Percentiles rank a stretch among this genome's conserved stretches.
Evolutionary conservation across 2,888 invertebrate species (phyloP).

Genomic region (Oxytorus armatus): DNA sequence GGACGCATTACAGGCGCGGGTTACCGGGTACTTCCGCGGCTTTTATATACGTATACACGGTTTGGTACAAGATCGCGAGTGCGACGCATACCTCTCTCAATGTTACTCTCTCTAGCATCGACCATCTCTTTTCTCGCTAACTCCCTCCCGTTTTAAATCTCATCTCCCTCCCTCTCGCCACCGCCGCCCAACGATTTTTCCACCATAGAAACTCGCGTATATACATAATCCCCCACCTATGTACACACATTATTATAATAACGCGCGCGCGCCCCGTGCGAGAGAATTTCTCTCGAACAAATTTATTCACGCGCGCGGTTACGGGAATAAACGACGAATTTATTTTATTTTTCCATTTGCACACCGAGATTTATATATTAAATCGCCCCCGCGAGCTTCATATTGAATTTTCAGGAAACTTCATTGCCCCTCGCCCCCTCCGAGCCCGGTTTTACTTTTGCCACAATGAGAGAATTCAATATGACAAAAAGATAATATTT

Average conservation of each 20-base stretch:
- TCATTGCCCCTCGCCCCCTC: too few relatives aligned
- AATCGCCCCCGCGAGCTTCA: too few relatives aligned
- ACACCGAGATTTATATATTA: too few relatives aligned
- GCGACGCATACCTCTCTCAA: conserved; percentile 20
- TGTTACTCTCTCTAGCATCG: conserved; percentile 37
- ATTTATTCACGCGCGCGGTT: conserved; percentile 23
- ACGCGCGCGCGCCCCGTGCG: neutral
- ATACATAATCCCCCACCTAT: conserved; percentile 28
- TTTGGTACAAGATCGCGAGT: neutral
- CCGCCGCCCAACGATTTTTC: neutral
- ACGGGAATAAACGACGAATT: neutral
- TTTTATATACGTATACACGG: conserved; percentile 35
- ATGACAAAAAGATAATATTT: too few relatives aligned
- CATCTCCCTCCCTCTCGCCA: conserved; percentile 37
- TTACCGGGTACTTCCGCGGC: conserved; percentile 68
- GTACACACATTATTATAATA: conserved; percentile 6
- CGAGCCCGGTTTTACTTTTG: too few relatives aligned
- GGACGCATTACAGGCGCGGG: conserved; percentile 60
- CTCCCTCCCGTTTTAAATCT: conserved; percentile 11
- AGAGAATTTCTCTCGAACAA: conserved; percentile 23
- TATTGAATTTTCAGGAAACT: too few relatives aligned
- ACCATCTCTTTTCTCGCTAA: conserved; percentile 38
- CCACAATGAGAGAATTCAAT: too few relatives aligned
- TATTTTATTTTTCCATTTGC: too few relatives aligned
- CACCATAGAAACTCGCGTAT: neutral